phyloP scores from a whole-genome alignment of 2,888 invertebrate species.

The Leptinotarsa tumamoca region DNA sequence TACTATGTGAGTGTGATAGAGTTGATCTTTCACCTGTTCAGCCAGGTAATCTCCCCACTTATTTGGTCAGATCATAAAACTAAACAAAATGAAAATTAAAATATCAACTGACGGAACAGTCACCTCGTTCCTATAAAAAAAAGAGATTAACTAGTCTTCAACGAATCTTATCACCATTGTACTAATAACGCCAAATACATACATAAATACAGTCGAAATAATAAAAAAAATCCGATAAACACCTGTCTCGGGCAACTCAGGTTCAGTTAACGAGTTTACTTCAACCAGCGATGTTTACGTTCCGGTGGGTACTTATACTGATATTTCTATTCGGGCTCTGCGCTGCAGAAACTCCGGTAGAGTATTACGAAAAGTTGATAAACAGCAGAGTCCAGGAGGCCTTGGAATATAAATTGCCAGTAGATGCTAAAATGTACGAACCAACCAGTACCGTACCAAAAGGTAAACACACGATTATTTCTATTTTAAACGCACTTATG shows the following conservation, averaged over 20 bases:
- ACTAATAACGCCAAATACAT: not conserved
- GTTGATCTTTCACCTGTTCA: too few species aligned
- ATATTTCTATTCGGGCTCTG: not conserved
- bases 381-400: conserved; percentile 31
- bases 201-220: not conserved
- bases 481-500: not conserved
- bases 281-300: not conserved
- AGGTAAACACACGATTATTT: conserved; percentile 31
- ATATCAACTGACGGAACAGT: not conserved
- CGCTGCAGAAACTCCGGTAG: conserved; percentile 12
- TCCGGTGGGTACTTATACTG: not conserved
- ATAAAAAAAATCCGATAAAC: not conserved
- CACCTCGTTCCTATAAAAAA: not conserved
- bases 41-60: too few species aligned
- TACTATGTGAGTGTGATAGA: too few species aligned
- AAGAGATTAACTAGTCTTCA: not conserved
- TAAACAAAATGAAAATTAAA: too few species aligned
- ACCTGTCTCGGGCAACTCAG: not conserved
- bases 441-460: conserved; percentile 31
- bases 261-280: not conserved
- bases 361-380: conserved; percentile 45
- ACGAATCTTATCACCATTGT: not conserved
- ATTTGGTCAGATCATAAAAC: too few species aligned
- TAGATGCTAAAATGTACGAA: conserved; percentile 40
- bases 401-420: conserved; percentile 37